Base-by-base conservation (phyloP, 37 sponge, comb jelly and placozoan species). In the Petrosia ficiformis region DNA sequence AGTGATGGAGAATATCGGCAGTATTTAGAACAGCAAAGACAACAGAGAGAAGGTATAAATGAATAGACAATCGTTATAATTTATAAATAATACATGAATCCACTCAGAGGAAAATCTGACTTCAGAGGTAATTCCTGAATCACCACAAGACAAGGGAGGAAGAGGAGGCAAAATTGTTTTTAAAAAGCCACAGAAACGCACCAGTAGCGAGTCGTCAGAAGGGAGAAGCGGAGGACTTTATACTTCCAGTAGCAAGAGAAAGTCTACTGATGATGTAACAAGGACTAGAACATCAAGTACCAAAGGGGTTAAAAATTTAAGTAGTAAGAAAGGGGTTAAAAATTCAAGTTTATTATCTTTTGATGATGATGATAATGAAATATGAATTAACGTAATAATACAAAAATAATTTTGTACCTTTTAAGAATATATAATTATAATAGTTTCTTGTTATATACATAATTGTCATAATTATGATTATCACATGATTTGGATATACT, bases 271-370 rank as follows among this genome's bases (percentile, higher is more conserved):
- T 10, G 54, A 48, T 48, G 10, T 16, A 16, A 48, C 54, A 10
- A 48, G 37, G 25, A 73, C 42, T 42, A 44, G 59, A 34, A 52
- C 68, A n/a, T n/a, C n/a, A n/a, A n/a, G n/a, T n/a, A n/a, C n/a
- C 22, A 68, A 39, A 4, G 67, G 68, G 2, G 19, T 26, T 4
- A 43, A 61, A 32, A 42, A 43, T 42, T 69, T 76, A 42, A 70
- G 75, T 42, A 59, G 60, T 22, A 68, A 59, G 16, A 57, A 60
- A 25, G 54, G 77, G 1, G 66, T 87, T 6, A 80, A 80, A 40
- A 80, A 80, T 64, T 69, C 36, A 6, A 87, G 82, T 37, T 64
- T 87, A 33, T 44, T 87, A 2, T 87, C 87, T 30, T 87, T 87
- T 87, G 76, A 67, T 37, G 81, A 76, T 19, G 87, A 80, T 10